Percentiles rank a stretch among this genome's conserved stretches.
phyloP scores from a whole-genome alignment of 1,140 invertebrate species.

The Asobara japonica region DNA sequence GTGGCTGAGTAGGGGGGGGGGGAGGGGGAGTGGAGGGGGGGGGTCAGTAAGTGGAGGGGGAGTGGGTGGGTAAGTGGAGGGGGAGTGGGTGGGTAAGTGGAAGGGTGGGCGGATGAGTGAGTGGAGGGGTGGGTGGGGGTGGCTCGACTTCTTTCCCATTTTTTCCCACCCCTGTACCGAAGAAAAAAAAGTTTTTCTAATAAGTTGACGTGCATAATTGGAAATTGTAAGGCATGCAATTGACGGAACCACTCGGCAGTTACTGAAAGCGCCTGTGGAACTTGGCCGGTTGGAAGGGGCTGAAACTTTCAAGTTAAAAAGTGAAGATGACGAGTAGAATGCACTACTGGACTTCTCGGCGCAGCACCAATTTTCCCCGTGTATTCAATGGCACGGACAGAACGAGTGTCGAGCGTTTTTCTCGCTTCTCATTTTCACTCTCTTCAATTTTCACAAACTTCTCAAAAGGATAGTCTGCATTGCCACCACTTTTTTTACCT shows the following conservation, averaged over 20 bases:
- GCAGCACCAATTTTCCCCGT: conserved; percentile 43
- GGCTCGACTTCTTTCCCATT: too few relatives aligned
- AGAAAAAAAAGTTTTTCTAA: not conserved
- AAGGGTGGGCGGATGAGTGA: too few relatives aligned
- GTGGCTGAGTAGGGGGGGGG: too few relatives aligned
- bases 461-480: conserved; percentile 24
- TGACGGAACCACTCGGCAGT: not conserved
- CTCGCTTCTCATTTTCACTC: conserved; percentile 4
- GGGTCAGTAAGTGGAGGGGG: too few relatives aligned
- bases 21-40: too few relatives aligned
- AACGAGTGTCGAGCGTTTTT: not conserved
- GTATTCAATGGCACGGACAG: conserved; percentile 5
- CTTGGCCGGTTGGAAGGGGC: not conserved
- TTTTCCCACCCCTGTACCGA: too few relatives aligned
- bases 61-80: too few relatives aligned
- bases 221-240: not conserved
- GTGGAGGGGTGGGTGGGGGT: too few relatives aligned
- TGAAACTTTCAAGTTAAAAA: conserved; percentile 21
- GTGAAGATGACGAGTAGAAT: conserved; percentile 23
- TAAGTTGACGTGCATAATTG: not conserved
- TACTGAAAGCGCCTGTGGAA: not conserved
- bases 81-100: too few relatives aligned
- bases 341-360: conserved; percentile 37
- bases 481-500: not conserved
- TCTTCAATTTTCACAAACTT: conserved; percentile 28